Conservation (phyloP, 2,113 vertebrate genomes). For the Tricholaema leucomelas region DNA sequence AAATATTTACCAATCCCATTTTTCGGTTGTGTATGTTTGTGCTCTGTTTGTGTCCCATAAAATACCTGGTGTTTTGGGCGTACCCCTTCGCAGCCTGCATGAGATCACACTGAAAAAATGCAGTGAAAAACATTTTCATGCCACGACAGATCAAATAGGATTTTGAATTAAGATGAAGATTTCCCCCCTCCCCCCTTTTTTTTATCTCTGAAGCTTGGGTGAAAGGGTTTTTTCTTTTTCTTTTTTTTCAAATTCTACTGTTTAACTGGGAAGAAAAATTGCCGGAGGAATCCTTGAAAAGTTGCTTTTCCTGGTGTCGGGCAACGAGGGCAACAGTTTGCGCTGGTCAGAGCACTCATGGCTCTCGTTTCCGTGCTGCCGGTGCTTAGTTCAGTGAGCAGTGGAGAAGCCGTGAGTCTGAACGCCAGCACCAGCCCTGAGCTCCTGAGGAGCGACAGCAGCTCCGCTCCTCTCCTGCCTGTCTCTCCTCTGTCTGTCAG, state of each 20-base stretch:
- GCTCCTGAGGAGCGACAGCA: background rate
- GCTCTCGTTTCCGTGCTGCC: background rate
- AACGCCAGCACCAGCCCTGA: background rate
- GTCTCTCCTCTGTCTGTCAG: background rate
- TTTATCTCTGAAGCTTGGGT: conserved; percentile 57
- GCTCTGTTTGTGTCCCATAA: conserved; percentile 79
- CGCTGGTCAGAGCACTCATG: background rate
- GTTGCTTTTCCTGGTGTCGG: background rate
- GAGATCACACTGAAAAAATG: conserved; percentile 95
- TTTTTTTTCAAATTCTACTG: background rate
- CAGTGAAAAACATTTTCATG: conserved; percentile 94
- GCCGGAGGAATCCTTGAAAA: background rate
- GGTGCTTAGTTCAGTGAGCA: background rate
- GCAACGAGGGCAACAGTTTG: background rate
- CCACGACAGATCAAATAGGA: conserved; percentile 91
- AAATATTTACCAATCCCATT: conserved; percentile 74
- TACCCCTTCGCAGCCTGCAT: conserved; percentile 81
- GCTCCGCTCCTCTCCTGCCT: background rate
- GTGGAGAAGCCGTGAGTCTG: background rate
- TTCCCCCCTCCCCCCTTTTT: conserved; percentile 74
- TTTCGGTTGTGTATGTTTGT: conserved; percentile 76
- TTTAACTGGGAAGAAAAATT: background rate
- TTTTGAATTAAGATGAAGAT: conserved; percentile 86
- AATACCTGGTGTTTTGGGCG: conserved; percentile 87
- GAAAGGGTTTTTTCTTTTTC: conserved; percentile 37